Percentiles rank a stretch among this genome's conserved stretches.
Evolutionary conservation across 2,888 invertebrate species (phyloP).

Genomic region (Aleiodes testaceus): DNA sequence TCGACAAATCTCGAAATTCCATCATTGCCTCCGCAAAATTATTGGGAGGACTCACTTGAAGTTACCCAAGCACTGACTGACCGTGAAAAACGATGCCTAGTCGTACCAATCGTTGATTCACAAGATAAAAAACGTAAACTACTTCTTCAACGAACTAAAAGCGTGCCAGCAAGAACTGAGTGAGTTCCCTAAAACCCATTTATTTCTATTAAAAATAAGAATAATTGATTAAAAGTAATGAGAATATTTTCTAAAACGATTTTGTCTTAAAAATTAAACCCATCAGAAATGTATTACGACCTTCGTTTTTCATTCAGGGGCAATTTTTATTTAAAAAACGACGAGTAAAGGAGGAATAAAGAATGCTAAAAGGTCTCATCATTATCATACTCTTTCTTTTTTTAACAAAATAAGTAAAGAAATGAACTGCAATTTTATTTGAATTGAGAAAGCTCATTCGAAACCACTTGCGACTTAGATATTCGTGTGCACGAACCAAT

Average conservation of each 20-base stretch:
- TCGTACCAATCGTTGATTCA: constrained; percentile 68
- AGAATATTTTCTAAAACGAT: constrained; percentile 29
- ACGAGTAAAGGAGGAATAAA: constrained; percentile 4
- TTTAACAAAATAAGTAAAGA: constrained; percentile 15
- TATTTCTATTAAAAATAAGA: neutral
- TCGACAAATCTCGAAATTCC: constrained; percentile 22
- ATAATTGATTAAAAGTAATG: constrained; percentile 40
- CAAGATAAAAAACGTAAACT: constrained; percentile 68
- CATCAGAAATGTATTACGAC: constrained; percentile 32
- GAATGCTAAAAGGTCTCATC: constrained; percentile 14
- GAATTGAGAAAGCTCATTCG: neutral
- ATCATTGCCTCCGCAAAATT: neutral
- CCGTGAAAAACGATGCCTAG: constrained; percentile 69
- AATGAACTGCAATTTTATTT: constrained; percentile 16
- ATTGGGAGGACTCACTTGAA: constrained; percentile 53
- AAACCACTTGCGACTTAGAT: constrained; percentile 33
- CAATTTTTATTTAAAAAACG: too few species aligned
- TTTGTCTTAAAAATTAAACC: constrained; percentile 28
- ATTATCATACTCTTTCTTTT: constrained; percentile 3
- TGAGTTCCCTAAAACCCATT: constrained; percentile 49
- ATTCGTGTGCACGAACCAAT: constrained; percentile 44
- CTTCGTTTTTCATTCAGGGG: constrained; percentile 28
- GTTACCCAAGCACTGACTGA: constrained; percentile 58
- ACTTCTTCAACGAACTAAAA: constrained; percentile 64
- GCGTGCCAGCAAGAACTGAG: constrained; percentile 54